These are phyloP conservation scores for Drosophila mimetica DNA, from an alignment of 2,888 invertebrate genomes.

Conservation along the genomic window DNA sequence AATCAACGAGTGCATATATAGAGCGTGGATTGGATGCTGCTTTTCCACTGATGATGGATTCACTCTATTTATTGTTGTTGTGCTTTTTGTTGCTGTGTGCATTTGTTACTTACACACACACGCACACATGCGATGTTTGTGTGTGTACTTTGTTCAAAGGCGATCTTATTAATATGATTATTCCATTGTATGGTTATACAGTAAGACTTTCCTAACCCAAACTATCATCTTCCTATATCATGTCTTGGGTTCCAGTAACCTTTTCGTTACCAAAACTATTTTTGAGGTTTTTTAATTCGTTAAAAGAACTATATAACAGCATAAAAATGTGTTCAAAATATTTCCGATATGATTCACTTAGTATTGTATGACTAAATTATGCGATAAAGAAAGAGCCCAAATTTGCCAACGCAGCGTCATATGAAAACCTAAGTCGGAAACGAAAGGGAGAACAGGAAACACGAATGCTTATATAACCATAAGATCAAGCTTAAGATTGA, in stretches of 20 bases:
- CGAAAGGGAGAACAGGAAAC: neutral
- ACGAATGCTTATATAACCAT: neutral
- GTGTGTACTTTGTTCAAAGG: conserved; percentile 68
- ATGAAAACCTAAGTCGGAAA: neutral
- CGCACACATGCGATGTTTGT: conserved; percentile 29
- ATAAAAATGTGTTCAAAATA: neutral
- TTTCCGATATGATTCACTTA: neutral
- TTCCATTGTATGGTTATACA: conserved; percentile 67
- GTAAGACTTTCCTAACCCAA: conserved; percentile 22
- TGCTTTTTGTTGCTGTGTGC: conserved; percentile 31
- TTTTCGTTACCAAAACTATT: too few relatives aligned
- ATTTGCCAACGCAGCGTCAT: neutral
- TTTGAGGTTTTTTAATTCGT: too few relatives aligned
- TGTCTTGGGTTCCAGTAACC: neutral
- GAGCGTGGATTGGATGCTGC: conserved; percentile 38
- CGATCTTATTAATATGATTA: conserved; percentile 68
- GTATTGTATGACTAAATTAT: neutral
- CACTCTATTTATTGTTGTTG: conserved; percentile 70
- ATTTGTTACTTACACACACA: conserved; percentile 42
- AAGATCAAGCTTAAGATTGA: too few relatives aligned
- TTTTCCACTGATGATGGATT: conserved; percentile 62
- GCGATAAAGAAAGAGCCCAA: neutral
- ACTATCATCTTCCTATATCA: neutral
- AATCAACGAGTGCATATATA: conserved; percentile 27
- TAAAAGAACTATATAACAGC: too few relatives aligned